phyloP scores from a whole-genome alignment of 2,113 vertebrate genomes.

The Collichthys lucidus region DNA sequence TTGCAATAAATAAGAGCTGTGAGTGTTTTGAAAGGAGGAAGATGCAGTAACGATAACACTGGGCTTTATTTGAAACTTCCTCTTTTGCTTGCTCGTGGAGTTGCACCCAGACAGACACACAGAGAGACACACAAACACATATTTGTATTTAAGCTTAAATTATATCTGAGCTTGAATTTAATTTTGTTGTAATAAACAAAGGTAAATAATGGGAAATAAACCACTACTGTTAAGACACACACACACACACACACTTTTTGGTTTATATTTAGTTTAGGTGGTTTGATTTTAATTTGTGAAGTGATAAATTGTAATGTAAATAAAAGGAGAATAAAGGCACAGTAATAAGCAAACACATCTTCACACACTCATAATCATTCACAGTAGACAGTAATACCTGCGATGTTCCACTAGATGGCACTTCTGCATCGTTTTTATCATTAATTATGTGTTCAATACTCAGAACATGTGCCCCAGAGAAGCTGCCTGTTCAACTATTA shows the following conservation, averaged over 20 bases:
- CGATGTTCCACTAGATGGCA: slow-evolving; percentile 44
- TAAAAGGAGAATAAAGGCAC: neutral
- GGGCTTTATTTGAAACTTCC: slow-evolving; percentile 42
- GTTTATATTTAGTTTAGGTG: neutral
- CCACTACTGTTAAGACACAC: neutral
- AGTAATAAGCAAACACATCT: neutral
- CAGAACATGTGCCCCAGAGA: neutral
- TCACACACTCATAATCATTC: neutral
- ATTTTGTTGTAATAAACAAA: neutral
- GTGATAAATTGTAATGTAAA: neutral
- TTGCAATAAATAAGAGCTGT: neutral
- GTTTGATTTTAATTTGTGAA: neutral
- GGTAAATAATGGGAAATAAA: neutral
- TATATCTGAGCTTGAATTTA: no score
- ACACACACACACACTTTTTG: neutral
- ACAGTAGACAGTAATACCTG: neutral
- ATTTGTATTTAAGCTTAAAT: neutral
- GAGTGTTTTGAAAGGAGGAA: slow-evolving; percentile 26
- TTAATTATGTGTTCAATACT: neutral
- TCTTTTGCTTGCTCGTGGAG: slow-evolving; percentile 1
- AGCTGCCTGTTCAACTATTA: neutral
- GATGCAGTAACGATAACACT: neutral
- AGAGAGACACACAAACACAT: neutral
- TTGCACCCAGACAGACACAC: neutral
- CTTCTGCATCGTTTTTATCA: neutral